Evolutionary conservation across 2,888 invertebrate genomes (phyloP), one percentile per base, ranked within the genome.

Genomic region (Drosophila borborema): DNA sequence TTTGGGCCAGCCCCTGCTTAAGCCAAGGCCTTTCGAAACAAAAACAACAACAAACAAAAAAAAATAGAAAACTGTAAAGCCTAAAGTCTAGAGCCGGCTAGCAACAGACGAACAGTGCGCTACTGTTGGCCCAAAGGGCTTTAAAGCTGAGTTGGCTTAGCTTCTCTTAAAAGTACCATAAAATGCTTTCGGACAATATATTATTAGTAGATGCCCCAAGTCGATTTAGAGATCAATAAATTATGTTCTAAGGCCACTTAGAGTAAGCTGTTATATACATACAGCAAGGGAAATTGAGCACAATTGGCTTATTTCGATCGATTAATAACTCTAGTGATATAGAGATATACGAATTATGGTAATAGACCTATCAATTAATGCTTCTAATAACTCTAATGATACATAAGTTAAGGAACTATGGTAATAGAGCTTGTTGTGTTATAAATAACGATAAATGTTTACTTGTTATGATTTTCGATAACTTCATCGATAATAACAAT

Each of bases 21-120:
- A 61, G 51, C 36, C 49, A 49, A 38, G 59, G 48, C 48, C 46
- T 58, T 20, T 36, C 23, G 2, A 10, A 20, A 38, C 31, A 49
- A 49, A 9, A 28, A 48, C 14, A 23, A 38, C 38, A 28, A 48
- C 16, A 28, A 48, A 48, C 10, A 31, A n/a, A 9, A 28, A n/a
- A 31, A 31, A n/a, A 49, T 6, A 18, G 8, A 28, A 36, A 49
- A 40, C 40, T 34, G 18, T 14, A 38, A 68, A 40, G 54, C 68
- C 66, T 67, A 54, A 54, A 23, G 20, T 23, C 28, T 53, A 40
- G 40, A n/a, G 41, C 23, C 68, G 54, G 66, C 46, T 66, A 66
- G 28, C 48, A 48, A 16, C 48, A 48, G 28, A 28, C 53, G 5
- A 20, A 23, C 46, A 46, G 20, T 53, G 67, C 66, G 67, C 66